phyloP scores from a whole-genome alignment of 2,797 vertebrate genomes.

The Gorsachius magnificus region DNA sequence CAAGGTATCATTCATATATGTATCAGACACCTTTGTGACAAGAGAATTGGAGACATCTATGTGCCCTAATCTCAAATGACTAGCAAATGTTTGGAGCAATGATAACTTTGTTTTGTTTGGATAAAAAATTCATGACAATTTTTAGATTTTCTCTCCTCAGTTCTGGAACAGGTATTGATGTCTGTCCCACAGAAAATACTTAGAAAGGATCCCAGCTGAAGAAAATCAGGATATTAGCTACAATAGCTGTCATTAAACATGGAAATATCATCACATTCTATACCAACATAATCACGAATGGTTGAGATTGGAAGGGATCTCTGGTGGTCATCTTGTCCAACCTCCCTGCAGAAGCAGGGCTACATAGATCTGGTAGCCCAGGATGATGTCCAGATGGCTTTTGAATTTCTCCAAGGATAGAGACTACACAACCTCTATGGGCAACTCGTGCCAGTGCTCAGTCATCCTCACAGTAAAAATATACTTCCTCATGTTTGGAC shows the following conservation, averaged over 20 bases:
- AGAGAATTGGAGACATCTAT: background rate
- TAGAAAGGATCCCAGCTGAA: background rate
- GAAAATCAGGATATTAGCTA: background rate
- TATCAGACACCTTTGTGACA: conserved; percentile 34
- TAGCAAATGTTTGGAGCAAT: background rate
- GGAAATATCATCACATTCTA: background rate
- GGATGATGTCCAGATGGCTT: background rate
- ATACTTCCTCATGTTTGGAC: background rate
- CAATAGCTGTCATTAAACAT: background rate
- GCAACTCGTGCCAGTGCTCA: background rate
- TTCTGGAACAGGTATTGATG: background rate
- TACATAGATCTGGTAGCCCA: background rate
- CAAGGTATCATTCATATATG: background rate
- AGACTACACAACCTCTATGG: background rate
- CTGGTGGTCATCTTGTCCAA: background rate
- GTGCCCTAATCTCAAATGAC: background rate
- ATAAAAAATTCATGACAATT: background rate
- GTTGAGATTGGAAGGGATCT: background rate
- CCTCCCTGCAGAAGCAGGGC: background rate
- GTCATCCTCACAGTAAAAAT: background rate
- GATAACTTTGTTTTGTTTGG: background rate
- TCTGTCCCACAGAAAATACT: background rate
- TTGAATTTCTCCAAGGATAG: background rate
- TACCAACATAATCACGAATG: background rate
- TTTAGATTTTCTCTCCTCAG: background rate